These are phyloP conservation scores for Hirundichthys speculiger DNA, from an alignment of 2,113 vertebrate genomes.

Conservation along the genomic window DNA sequence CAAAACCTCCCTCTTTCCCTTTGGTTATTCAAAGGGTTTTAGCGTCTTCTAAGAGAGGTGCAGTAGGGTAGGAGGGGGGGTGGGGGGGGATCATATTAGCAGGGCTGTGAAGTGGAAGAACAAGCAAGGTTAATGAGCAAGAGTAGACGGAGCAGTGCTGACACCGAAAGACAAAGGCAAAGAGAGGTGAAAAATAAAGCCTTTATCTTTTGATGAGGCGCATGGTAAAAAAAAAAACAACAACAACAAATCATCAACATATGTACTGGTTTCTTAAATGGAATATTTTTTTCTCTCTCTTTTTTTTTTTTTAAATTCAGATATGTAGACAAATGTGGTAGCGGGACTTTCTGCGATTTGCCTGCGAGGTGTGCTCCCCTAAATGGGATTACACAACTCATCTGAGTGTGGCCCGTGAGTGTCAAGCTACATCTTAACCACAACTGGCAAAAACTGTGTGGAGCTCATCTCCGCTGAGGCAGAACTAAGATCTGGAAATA, in stretches of 20 bases:
- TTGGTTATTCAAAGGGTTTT: constrained; percentile 65
- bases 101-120: constrained; percentile 81
- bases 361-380: constrained; percentile 41
- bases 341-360: constrained; percentile 42
- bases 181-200: constrained; percentile 52
- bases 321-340: constrained; percentile 38
- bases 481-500: constrained; percentile 99
- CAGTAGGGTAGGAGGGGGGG: not conserved
- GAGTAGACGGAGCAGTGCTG: constrained; percentile 78
- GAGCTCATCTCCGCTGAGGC: constrained; percentile 89
- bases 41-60: constrained; percentile 54
- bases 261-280: not conserved
- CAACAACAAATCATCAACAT: not conserved
- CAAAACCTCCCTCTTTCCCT: constrained; percentile 61
- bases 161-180: constrained; percentile 71
- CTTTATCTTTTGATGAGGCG: constrained; percentile 55
- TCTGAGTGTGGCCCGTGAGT: constrained; percentile 66
- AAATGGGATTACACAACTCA: constrained; percentile 75
- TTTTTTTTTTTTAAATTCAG: constrained; percentile 3
- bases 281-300: no score
- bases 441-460: constrained; percentile 86
- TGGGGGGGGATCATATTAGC: constrained; percentile 65
- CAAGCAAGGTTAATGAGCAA: constrained; percentile 83
- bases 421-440: constrained; percentile 88
- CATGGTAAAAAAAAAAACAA: constrained; percentile 1